Evolutionary conservation across 2,797 vertebrate genomes (phyloP), one percentile per base, ranked within the genome.

Genomic region (Lates japonicus): DNA sequence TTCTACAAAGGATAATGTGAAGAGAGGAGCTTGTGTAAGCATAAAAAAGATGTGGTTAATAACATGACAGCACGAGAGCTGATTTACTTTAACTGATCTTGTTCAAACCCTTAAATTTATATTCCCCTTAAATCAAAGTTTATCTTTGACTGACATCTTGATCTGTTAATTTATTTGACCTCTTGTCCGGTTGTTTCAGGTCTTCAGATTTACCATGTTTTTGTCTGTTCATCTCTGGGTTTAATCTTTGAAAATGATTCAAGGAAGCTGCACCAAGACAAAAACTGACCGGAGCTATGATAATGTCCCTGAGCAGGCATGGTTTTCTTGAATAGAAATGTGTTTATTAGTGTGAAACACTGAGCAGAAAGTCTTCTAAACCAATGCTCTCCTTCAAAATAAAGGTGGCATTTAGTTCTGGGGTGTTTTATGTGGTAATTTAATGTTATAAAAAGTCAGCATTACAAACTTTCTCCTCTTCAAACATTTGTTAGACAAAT

Each of bases 381-480:
- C n/a, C 19, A 39, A 37, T 62, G 31, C 37, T 11, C 12, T 46
- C 35, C 67, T 68, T 61, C 19, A 66, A 67, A 70, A 76, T 57
- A 78, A 76, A 61, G 51, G 46, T 52, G 57, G 3, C 39, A 62
- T 76, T 77, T 66, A 73, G 41, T 46, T 66, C 25, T 16, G 44
- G 44, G 57, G 19, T 71, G 82, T 65, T 90, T 61, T 81, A 77
- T 72, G 64, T 54, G 59, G 25, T 37, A 25, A 61, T 87, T 80
- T 76, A 74, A 76, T 70, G 51, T 74, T 59, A 73, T 66, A 14
- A 76, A 64, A 85, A 76, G 44, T 57, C 63, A 69, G 35, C 49
- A 61, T 80, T 44, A 51, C 46, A 69, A 6, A 57, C 22, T 1
- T 20, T 14, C 35, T 60, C 42, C 37, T 14, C 41, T 54, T 65